Percentiles rank a stretch among this genome's conserved stretches.
Evolutionary conservation across 1,140 invertebrate genomes (phyloP).

Genomic region (Mizuhopecten yessoensis): DNA sequence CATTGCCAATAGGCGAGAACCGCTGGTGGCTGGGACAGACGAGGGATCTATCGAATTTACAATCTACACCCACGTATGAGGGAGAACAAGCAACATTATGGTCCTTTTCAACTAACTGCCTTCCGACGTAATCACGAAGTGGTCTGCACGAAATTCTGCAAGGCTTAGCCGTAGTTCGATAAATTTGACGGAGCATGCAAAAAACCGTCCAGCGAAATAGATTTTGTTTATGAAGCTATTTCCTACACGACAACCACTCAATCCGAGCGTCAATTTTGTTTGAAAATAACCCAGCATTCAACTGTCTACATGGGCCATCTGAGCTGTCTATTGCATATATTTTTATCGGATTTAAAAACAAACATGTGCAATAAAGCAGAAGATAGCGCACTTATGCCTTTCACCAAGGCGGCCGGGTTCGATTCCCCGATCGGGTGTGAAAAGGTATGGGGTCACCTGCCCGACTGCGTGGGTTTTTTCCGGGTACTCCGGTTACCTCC

Average conservation of each 20-base stretch:
- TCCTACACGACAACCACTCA: not conserved
- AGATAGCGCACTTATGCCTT: too few species aligned
- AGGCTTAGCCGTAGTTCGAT: not conserved
- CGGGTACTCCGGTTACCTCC: too few species aligned
- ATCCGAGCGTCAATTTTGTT: not conserved
- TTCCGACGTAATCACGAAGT: not conserved
- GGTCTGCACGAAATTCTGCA: not conserved
- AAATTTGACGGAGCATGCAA: not conserved
- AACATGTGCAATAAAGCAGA: too few species aligned
- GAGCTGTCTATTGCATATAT: too few species aligned
- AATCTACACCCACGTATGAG: not conserved
- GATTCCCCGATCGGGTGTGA: too few species aligned
- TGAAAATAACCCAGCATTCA: not conserved
- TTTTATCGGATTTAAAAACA: too few species aligned
- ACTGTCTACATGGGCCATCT: not conserved
- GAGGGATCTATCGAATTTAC: not conserved
- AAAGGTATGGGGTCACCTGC: too few species aligned
- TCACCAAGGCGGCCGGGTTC: too few species aligned
- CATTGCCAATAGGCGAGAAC: not conserved
- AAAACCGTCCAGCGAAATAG: not conserved
- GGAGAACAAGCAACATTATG: not conserved
- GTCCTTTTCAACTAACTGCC: constrained; percentile 30
- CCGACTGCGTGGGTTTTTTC: too few species aligned
- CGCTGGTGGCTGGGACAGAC: not conserved
- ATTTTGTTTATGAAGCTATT: too few species aligned